Percentiles rank a stretch among this genome's conserved stretches.
Evolutionary conservation across 2,113 vertebrate species (phyloP).

Genomic region (Cynopterus brachyotis): DNA sequence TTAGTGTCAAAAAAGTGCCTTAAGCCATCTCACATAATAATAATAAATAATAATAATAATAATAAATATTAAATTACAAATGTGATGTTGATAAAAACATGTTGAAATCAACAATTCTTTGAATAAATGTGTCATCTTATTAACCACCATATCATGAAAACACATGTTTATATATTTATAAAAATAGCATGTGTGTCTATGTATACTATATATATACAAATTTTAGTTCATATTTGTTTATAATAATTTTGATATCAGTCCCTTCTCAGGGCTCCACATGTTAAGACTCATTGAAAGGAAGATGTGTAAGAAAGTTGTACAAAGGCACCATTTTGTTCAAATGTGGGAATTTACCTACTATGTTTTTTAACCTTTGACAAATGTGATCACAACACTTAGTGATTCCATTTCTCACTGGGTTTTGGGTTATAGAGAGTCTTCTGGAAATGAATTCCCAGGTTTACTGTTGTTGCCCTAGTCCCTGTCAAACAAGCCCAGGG

Average conservation of each 20-base stretch:
- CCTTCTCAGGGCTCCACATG: rapidly evolving
- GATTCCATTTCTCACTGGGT: not conserved
- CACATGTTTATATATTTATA: not conserved
- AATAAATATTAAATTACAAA: not conserved
- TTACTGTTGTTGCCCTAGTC: not conserved
- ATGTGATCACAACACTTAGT: not conserved
- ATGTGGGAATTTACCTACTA: not conserved
- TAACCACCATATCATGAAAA: not conserved
- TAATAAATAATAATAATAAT: not conserved
- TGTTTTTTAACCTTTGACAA: not conserved
- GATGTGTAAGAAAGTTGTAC: not conserved
- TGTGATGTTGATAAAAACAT: not conserved
- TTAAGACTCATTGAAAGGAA: not conserved
- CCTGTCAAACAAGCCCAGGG: not conserved
- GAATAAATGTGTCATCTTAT: not conserved
- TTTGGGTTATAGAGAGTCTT: not conserved
- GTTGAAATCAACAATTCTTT: not conserved
- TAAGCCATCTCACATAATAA: not conserved
- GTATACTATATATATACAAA: no score
- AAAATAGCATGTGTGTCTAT: not conserved
- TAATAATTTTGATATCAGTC: not conserved
- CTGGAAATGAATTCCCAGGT: not conserved
- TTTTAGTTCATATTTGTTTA: not conserved
- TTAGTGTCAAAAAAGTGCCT: not conserved
- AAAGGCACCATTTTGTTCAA: not conserved